Percentiles rank a stretch among this genome's conserved stretches.
These are phyloP conservation scores for Heteractis magnifica DNA, from an alignment of 92 coral and sea anemone genomes.

Conservation along the genomic window DNA sequence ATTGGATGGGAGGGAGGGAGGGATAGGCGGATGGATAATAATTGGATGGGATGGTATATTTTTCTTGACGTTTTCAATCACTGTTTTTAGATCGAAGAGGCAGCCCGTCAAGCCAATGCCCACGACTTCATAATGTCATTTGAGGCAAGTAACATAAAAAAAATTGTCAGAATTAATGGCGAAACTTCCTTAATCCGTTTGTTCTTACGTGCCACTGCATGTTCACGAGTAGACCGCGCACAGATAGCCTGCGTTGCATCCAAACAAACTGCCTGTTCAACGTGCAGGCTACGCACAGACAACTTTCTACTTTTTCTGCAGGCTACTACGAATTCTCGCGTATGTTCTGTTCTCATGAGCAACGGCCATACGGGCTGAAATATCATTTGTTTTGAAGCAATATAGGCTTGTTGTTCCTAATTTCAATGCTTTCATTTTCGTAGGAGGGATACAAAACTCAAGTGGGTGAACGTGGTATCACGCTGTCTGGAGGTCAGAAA, in stretches of 20 bases:
- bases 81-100: conserved; percentile 73
- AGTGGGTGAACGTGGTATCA: conserved; percentile 94
- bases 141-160: conserved; percentile 60
- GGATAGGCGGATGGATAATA: neutral
- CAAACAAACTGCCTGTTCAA: no score
- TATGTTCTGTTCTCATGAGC: no score
- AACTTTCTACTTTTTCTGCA: no score
- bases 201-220: no score
- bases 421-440: neutral
- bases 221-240: no score
- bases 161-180: no score
- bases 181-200: no score
- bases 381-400: no score
- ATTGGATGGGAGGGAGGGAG: neutral
- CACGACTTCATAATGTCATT: conserved; percentile 77
- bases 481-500: conserved; percentile 94
- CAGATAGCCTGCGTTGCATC: no score
- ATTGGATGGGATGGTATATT: neutral
- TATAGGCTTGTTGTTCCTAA: neutral
- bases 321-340: no score
- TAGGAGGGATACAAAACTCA: conserved; percentile 89
- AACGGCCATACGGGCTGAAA: no score
- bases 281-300: no score
- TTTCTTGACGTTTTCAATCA: neutral
- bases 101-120: conserved; percentile 86